Evolutionary conservation across 2,888 invertebrate genomes (phyloP).

Genomic region (Drosophila mulleri): DNA sequence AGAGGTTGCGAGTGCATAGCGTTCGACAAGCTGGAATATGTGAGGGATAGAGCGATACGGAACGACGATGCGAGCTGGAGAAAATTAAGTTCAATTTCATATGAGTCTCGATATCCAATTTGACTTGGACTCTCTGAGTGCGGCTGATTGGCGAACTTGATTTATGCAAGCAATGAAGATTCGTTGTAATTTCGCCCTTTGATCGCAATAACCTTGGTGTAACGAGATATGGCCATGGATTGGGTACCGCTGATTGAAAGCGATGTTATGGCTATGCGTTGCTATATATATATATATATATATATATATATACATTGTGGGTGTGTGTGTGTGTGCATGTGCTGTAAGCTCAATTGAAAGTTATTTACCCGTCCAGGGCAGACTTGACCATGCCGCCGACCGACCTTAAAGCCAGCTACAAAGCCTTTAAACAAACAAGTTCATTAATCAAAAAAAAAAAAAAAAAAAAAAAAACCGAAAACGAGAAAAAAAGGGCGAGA

Average conservation of each 20-base stretch:
- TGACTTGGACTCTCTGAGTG: slow-evolving; percentile 13
- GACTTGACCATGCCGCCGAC: slow-evolving; percentile 1
- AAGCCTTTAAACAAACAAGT: slow-evolving; percentile 43
- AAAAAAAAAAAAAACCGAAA: not conserved
- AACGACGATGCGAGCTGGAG: not conserved
- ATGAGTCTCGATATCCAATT: slow-evolving; percentile 14
- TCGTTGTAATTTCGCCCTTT: slow-evolving; percentile 45
- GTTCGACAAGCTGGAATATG: slow-evolving; percentile 20
- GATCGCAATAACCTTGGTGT: slow-evolving; percentile 27
- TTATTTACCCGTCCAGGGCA: slow-evolving; percentile 25
- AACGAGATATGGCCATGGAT: slow-evolving; percentile 18
- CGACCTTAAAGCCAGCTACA: slow-evolving; percentile 8
- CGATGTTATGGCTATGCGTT: not conserved
- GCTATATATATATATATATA: too few species aligned
- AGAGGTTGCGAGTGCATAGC: slow-evolving; percentile 14
- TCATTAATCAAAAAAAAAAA: slow-evolving; percentile 38
- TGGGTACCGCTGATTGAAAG: slow-evolving; percentile 13
- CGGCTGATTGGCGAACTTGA: slow-evolving; percentile 40
- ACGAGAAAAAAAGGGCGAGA: slow-evolving; percentile 2
- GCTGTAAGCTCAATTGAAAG: slow-evolving; percentile 36
- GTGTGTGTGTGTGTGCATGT: not conserved
- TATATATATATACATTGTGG: too few species aligned
- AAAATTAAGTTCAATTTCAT: slow-evolving; percentile 12
- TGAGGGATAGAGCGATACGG: not conserved
- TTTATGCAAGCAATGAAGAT: slow-evolving; percentile 41